Conservation (phyloP, 2,113 vertebrate species). For the Mus pahari region DNA sequence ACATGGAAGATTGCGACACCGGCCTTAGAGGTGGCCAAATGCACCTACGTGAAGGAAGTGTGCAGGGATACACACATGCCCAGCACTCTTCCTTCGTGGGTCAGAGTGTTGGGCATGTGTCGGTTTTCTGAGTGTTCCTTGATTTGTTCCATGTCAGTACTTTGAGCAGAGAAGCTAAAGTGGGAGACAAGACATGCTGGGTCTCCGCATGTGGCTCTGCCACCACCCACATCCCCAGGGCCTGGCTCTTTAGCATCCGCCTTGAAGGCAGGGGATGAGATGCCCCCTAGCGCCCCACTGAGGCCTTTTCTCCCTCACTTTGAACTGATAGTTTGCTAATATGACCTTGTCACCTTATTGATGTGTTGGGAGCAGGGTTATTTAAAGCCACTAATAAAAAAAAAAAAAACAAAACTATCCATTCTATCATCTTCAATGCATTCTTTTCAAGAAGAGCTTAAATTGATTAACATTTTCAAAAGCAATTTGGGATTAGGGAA, state of each 20-base stretch:
- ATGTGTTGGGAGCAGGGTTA: not conserved
- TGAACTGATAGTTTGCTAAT: not conserved
- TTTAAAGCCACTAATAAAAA: not conserved
- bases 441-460: conserved; percentile 1
- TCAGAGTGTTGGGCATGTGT: too few species aligned
- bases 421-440: not conserved
- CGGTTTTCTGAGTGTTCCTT: not conserved
- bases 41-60: not conserved
- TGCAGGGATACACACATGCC: too few species aligned
- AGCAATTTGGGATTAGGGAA: not conserved
- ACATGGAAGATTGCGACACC: not conserved
- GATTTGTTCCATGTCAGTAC: too few species aligned
- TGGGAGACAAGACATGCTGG: not conserved
- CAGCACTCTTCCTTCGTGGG: not conserved
- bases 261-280: not conserved
- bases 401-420: not conserved
- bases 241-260: not conserved
- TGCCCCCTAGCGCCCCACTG: not conserved
- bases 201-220: not conserved
- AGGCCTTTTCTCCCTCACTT: not conserved
- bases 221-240: not conserved
- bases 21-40: not conserved
- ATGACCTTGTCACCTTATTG: not conserved
- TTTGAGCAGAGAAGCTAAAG: not conserved
- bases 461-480: not conserved